Evolutionary conservation across 2,888 invertebrate genomes (phyloP), one percentile per base, ranked within the genome.

Genomic region (Carpatolechia fugitivella): DNA sequence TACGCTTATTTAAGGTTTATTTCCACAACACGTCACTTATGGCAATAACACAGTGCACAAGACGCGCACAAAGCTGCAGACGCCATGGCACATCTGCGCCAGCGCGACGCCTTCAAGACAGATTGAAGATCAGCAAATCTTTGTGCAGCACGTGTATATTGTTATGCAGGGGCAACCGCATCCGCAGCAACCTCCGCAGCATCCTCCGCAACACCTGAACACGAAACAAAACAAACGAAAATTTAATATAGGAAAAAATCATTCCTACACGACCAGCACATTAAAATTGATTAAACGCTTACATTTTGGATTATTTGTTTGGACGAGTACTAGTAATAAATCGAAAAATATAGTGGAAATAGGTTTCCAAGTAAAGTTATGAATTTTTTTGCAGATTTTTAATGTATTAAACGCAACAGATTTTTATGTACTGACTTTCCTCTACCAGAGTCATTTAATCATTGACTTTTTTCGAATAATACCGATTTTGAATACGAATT

Each of bases 391-490:
- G 57, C 13, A 56, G 41, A 29, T 63, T 73, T 75, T 63, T 58
- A 58, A 60, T 73, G 68, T 72, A 59, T 64, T 64, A 65, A 54
- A 67, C 66, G 61, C 74, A 58, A 66, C 66, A 40, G 70, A 82
- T 79, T 84, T 82, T 60, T 70, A 66, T 74, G 74, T 75, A 84
- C 80, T 85, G 70, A 67, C 56, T 56, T 55, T 46, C 6, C 11
- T 0, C 1, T 30, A 16, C 11, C 54, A 58, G 14, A 18, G 31
- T 36, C 60, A 63, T 72, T 62, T 73, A 73, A 65, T 78, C 38
- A 78, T 68, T 63, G 70, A 67, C 72, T 77, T 67, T 59, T 55
- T 60, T 0, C 1, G 44, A 44, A 44, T 24, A 20, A n/a, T 13
- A 29, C n/a, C 7, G n/a, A n/a, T 7, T 44, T 44, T 44, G 44